Conservation (phyloP, 2,888 invertebrate genomes). For the Acronicta aceris region DNA sequence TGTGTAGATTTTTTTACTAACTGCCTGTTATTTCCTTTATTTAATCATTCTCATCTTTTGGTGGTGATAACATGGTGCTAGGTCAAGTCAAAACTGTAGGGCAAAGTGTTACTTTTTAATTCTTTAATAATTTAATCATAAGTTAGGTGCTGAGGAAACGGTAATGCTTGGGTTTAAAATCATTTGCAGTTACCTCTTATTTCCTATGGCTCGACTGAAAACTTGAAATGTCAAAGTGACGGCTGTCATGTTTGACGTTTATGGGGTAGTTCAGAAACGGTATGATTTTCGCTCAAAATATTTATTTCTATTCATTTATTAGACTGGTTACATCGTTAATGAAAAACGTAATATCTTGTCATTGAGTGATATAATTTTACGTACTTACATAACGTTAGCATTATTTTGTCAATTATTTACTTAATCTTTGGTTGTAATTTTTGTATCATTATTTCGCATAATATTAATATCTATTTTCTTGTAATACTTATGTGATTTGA, state of each 20-base stretch:
- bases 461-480: constrained; percentile 63
- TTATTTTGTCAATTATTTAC: constrained; percentile 60
- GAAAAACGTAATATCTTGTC: constrained; percentile 79
- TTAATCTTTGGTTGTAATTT: constrained; percentile 67
- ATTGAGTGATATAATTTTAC: constrained; percentile 79
- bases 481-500: constrained; percentile 77
- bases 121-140: constrained; percentile 52
- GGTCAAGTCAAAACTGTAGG: constrained; percentile 62
- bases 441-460: constrained; percentile 60
- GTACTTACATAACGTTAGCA: constrained; percentile 62
- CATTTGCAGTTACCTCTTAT: constrained; percentile 46
- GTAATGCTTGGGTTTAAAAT: constrained; percentile 69
- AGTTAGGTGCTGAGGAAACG: constrained; percentile 73
- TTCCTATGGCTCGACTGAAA: constrained; percentile 56
- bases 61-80: constrained; percentile 85
- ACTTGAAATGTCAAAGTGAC: constrained; percentile 78
- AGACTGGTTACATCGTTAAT: constrained; percentile 68
- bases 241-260: constrained; percentile 78
- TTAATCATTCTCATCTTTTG: constrained; percentile 68
- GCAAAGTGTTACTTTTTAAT: constrained; percentile 42
- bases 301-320: constrained; percentile 64
- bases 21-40: constrained; percentile 72
- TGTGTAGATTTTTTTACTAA: constrained; percentile 79
- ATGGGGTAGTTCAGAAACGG: constrained; percentile 67
- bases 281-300: constrained; percentile 56